These are phyloP conservation scores for Amphiduros pacificus DNA, from an alignment of 2,888 invertebrate species.

Conservation along the genomic window DNA sequence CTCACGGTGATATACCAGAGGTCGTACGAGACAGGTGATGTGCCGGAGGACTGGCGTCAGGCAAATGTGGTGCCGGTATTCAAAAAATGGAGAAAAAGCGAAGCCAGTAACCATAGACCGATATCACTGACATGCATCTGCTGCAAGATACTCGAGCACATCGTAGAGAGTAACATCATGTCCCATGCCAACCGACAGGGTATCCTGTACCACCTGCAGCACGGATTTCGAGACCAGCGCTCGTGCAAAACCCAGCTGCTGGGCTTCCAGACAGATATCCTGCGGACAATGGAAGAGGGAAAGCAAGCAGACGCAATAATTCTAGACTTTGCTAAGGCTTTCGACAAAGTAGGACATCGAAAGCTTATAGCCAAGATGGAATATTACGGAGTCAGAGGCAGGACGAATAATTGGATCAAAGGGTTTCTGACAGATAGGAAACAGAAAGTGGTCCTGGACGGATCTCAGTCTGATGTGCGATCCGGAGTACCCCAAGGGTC, in stretches of 20 bases:
- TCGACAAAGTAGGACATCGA: background rate
- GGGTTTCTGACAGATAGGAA: no score
- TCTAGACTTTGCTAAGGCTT: background rate
- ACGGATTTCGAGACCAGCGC: conserved; percentile 26
- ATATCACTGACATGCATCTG: conserved; percentile 24
- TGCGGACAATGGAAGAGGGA: background rate
- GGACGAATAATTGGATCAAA: background rate
- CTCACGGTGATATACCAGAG: conserved; percentile 21
- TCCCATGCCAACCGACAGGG: conserved; percentile 13
- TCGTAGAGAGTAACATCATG: conserved; percentile 26
- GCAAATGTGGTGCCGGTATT: conserved; percentile 26
- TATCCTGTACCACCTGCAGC: conserved; percentile 24
- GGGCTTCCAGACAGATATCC: background rate
- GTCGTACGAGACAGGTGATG: conserved; percentile 10
- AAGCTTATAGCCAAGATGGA: background rate
- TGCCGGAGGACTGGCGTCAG: conserved; percentile 25
- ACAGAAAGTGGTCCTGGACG: no score
- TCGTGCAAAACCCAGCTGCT: conserved; percentile 31
- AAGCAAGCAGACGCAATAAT: background rate
- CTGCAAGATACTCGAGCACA: conserved; percentile 30
- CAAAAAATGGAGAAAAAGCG: conserved; percentile 28
- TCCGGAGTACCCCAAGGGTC: no score
- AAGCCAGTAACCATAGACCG: conserved; percentile 32
- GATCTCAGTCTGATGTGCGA: no score
- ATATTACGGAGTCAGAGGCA: background rate